A percentile compares a stretch with the other conserved stretches of the same genome.
phyloP scores from a whole-genome alignment of 2,888 invertebrate species.

The Crossocerus cetratus region DNA sequence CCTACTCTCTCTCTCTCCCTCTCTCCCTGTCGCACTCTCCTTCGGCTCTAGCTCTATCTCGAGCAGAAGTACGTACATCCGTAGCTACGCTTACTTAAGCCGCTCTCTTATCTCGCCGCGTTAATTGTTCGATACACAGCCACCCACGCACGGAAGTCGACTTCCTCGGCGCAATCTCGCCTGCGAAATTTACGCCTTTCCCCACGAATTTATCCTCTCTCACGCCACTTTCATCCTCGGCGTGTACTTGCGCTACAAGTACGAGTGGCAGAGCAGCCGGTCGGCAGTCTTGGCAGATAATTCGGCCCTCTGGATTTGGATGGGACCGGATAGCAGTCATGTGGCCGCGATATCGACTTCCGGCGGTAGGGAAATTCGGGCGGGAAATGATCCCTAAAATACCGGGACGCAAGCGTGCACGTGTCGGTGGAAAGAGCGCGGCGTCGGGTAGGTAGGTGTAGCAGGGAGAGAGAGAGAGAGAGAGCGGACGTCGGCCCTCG shows the following conservation, averaged over 20 bases:
- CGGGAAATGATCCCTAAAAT: not conserved
- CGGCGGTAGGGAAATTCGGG: too few relatives aligned
- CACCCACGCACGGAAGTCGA: conserved; percentile 67
- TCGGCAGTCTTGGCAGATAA: too few relatives aligned
- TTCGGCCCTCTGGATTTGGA: too few relatives aligned
- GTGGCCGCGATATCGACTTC: too few relatives aligned
- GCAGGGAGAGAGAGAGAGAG: not conserved
- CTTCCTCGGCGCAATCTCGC: conserved; percentile 64
- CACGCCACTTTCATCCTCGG: too few relatives aligned
- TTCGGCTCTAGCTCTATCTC: not conserved
- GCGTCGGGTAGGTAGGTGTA: not conserved
- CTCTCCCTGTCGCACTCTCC: not conserved
- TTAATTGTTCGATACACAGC: conserved; percentile 65
- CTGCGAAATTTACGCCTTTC: conserved; percentile 50
- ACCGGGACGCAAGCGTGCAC: not conserved
- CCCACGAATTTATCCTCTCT: not conserved
- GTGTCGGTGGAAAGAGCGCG: not conserved
- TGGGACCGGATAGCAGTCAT: too few relatives aligned
- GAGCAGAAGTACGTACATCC: conserved; percentile 38
- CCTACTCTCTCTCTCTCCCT: conserved; percentile 24
- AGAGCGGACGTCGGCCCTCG: not conserved
- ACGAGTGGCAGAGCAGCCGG: too few relatives aligned
- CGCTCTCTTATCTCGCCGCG: conserved; percentile 57
- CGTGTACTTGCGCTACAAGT: too few relatives aligned
- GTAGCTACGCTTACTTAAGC: conserved; percentile 35